Conservation (phyloP, 1,140 invertebrate species). For the Spodoptera litura region DNA sequence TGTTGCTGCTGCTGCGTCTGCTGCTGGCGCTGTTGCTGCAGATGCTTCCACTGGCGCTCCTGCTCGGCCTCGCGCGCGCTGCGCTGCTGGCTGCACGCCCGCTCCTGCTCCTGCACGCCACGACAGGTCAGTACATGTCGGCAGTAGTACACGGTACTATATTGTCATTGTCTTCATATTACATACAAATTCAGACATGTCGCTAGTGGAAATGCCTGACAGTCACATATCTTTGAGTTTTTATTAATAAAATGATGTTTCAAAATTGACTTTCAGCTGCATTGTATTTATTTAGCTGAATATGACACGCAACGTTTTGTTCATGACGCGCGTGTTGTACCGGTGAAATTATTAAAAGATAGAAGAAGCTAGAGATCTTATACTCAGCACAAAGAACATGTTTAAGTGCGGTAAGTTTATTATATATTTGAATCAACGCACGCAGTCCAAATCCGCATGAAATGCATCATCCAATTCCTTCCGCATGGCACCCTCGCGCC, state of each 20-base stretch:
- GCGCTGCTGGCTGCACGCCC: constrained; percentile 76
- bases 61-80: constrained; percentile 92
- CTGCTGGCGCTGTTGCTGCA: constrained; percentile 92
- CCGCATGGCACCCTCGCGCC: constrained; percentile 47
- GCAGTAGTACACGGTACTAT: constrained; percentile 17
- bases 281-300: not conserved
- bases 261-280: not conserved
- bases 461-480: constrained; percentile 46
- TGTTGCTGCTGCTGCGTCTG: constrained; percentile 93
- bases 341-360: not conserved
- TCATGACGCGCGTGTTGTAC: too few species aligned
- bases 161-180: constrained; percentile 37
- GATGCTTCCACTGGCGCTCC: constrained; percentile 94
- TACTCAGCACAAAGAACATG: constrained; percentile 8
- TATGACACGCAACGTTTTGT: not conserved
- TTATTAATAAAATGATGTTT: not conserved
- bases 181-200: not conserved
- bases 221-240: not conserved
- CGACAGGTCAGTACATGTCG: constrained; percentile 9
- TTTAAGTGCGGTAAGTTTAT: constrained; percentile 33
- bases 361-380: not conserved
- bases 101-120: constrained; percentile 76
- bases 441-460: constrained; percentile 44
- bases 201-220: too few species aligned
- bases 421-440: constrained; percentile 42